Evolutionary conservation across 2,888 invertebrate species (phyloP).

Genomic region (Philonicus albiceps): DNA sequence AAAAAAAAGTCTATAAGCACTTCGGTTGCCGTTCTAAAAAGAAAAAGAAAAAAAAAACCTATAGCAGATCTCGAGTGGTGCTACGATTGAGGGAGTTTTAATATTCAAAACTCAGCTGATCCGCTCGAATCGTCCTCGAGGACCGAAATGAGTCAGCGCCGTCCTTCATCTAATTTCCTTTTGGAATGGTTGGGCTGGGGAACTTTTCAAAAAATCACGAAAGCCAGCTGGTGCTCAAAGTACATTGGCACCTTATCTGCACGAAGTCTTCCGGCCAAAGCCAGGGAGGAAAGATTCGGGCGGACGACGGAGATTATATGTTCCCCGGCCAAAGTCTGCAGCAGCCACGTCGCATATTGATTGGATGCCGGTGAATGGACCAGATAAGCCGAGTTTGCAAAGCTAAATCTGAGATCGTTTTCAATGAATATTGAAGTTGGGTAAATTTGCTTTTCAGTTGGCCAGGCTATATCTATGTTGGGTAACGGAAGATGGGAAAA

Average conservation of each 20-base stretch:
- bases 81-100: not conserved
- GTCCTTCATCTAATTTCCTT: not conserved
- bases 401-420: constrained; percentile 33
- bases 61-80: not conserved
- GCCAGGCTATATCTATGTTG: not conserved
- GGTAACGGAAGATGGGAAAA: not conserved
- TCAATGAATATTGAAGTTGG: constrained; percentile 40
- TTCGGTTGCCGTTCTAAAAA: not conserved
- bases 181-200: not conserved
- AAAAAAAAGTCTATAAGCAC: not conserved
- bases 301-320: constrained; percentile 1
- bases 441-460: constrained; percentile 29
- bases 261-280: not conserved
- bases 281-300: not conserved
- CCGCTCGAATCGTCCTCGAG: not conserved
- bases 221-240: not conserved
- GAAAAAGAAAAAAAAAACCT: not conserved
- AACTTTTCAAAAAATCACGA: not conserved
- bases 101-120: not conserved
- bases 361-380: constrained; percentile 34
- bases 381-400: constrained; percentile 39
- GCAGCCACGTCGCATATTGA: constrained; percentile 9
- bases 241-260: constrained; percentile 20
- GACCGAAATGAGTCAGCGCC: not conserved
- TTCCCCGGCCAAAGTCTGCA: not conserved